Conservation (phyloP, 2,113 vertebrate genomes). For the Haemorhous mexicanus region DNA sequence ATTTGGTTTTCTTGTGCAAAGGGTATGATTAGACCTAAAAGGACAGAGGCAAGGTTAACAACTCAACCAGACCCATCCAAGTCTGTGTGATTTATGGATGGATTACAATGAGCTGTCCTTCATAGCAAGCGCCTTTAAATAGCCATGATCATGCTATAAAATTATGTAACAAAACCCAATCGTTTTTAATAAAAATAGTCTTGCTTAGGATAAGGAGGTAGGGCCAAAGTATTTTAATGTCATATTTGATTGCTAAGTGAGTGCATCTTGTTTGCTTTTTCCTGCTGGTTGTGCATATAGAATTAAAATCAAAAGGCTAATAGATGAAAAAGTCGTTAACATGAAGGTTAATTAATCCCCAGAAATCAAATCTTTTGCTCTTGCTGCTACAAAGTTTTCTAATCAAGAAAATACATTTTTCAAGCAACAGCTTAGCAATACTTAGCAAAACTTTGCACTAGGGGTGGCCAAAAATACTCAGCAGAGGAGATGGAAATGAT, state of each 20-base stretch:
- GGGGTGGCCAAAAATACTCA: background rate
- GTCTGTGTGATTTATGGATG: background rate
- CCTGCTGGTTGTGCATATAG: background rate
- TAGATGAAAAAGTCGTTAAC: background rate
- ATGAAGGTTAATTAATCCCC: background rate
- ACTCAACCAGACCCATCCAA: background rate
- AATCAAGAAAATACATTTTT: background rate
- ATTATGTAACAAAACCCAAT: background rate
- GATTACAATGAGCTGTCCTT: background rate
- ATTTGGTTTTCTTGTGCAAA: background rate
- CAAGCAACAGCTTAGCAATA: background rate
- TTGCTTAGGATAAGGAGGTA: background rate
- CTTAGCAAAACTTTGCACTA: background rate
- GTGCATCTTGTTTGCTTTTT: background rate
- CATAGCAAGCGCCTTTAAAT: background rate
- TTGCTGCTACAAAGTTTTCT: background rate
- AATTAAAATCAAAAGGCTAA: background rate
- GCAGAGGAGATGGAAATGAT: background rate
- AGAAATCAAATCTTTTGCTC: background rate
- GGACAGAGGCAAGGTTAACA: background rate
- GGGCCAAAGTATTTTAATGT: background rate
- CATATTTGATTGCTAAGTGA: background rate
- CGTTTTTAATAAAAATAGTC: background rate
- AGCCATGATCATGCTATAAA: background rate
- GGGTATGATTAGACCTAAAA: background rate